Base-by-base conservation (phyloP, 2,113 vertebrate genomes). In the Bothrops jararaca region DNA sequence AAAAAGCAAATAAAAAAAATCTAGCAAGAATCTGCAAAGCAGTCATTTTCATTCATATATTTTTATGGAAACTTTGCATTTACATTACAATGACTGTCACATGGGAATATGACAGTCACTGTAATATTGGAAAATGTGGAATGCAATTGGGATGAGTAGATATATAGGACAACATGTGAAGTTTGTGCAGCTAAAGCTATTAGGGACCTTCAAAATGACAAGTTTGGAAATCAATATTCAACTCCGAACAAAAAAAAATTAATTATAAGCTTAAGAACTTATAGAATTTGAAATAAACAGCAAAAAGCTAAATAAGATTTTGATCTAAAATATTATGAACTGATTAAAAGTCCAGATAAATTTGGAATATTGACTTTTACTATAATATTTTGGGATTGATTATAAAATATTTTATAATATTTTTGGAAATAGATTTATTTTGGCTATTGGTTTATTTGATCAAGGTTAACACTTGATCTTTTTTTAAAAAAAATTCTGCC, bases 1-100 rank as follows among this genome's bases (percentile, higher is more conserved):
- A 12, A 58, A 86, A 94, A 90, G 93, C 93, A 93, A 90, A 93
- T 93, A 93, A 85, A n/a, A 42, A 94, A 94, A 94, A 39, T 96
- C 86, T 93, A 94, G 24, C 13, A 94, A 86, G 24, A 94, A 93
- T 6, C 53, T 74, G 86, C 93, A 95, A 88, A 74, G 86, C 0
- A 91, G 18, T 74, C 88, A 92, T 97, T 94, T 92, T 94, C 94
- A 95, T 94, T 56, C 93, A 90, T 85, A 53, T 48, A 89, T 42
- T 93, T 94, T 92, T 85, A 22, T 34, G 24, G 18, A 89, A 80
- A 48, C 0, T 9, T 74, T 57, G 12, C 2, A 89, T 20, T 88
- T 42, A 26, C 53, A n/a, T n/a, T n/a, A n/a, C n/a, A n/a, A n/a
- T n/a, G n/a, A n/a, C n/a, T n/a, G n/a, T n/a, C n/a, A n/a, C n/a